Percentiles rank a stretch among this genome's conserved stretches.
Conservation (phyloP, 1,140 invertebrate genomes). For the Tribolium castaneum region DNA sequence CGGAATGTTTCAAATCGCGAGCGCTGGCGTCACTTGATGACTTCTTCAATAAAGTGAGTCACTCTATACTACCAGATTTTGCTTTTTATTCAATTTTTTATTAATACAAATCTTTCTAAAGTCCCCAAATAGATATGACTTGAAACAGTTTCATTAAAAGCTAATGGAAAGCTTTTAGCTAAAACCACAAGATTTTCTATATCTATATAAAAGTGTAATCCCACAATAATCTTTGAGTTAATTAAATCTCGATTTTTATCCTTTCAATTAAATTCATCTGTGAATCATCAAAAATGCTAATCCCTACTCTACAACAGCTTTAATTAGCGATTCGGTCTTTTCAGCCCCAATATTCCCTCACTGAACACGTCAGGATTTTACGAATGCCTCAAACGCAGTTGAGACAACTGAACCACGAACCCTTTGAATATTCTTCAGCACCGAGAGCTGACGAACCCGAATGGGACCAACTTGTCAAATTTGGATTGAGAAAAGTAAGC, state of each 20-base stretch:
- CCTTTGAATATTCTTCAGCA: slow-evolving; percentile 75
- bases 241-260: background rate
- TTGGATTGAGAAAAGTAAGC: slow-evolving; percentile 75
- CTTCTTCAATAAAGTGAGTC: slow-evolving; percentile 72
- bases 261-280: background rate
- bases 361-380: slow-evolving; percentile 76
- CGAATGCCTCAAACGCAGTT: slow-evolving; percentile 74
- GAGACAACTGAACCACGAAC: slow-evolving; percentile 71
- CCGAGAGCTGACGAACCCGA: slow-evolving; percentile 78
- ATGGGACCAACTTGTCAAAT: slow-evolving; percentile 83
- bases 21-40: slow-evolving; percentile 79
- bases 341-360: slow-evolving; percentile 68
- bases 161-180: slow-evolving; percentile 21
- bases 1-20: slow-evolving; percentile 83
- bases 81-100: background rate
- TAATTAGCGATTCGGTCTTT: slow-evolving; percentile 27
- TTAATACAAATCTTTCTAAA: too few relatives aligned
- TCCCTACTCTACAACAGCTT: background rate
- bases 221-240: background rate
- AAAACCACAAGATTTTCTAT: background rate
- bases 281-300: background rate
- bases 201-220: slow-evolving; percentile 1
- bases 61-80: background rate
- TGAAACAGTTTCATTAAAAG: slow-evolving; percentile 8
- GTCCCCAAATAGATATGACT: background rate